Evolutionary conservation across 2,888 invertebrate genomes (phyloP).

Genomic region (Rutpela maculata): DNA sequence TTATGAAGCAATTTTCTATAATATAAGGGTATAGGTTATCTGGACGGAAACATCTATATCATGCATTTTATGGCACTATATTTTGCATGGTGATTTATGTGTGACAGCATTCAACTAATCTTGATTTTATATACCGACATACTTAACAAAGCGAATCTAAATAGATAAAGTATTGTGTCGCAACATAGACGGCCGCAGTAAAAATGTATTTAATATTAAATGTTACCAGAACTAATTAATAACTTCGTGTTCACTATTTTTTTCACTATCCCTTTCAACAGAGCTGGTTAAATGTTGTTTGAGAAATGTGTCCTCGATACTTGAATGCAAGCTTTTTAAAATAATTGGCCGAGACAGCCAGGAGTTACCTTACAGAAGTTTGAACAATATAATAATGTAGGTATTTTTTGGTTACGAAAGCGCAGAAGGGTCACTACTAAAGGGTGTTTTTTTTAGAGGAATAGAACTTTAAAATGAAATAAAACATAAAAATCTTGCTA

Average conservation of each 20-base stretch:
- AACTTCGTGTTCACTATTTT: conserved; percentile 45
- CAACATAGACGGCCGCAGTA: conserved; percentile 49
- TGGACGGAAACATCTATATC: conserved; percentile 60
- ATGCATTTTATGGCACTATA: conserved; percentile 56
- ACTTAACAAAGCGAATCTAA: conserved; percentile 55
- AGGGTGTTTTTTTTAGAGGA: too few relatives aligned
- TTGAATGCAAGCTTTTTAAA: background rate
- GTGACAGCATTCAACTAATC: conserved; percentile 57
- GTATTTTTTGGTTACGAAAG: too few relatives aligned
- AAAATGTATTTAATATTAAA: conserved; percentile 48
- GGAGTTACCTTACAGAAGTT: background rate
- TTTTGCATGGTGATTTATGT: conserved; percentile 60
- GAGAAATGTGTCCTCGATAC: conserved; percentile 20
- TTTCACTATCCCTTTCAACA: conserved; percentile 22
- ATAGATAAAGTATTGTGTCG: conserved; percentile 51
- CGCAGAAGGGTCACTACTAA: too few relatives aligned
- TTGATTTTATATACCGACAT: conserved; percentile 52
- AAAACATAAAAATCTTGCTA: too few relatives aligned
- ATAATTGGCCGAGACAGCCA: background rate
- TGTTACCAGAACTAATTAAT: conserved; percentile 50
- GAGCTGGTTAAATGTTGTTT: conserved; percentile 8
- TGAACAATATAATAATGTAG: background rate
- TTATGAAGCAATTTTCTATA: conserved; percentile 64
- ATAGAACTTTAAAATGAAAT: too few relatives aligned
- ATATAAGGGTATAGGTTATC: conserved; percentile 64